These are phyloP conservation scores for Choloepus didactylus DNA, from an alignment of 2,797 vertebrate species.

Conservation along the genomic window DNA sequence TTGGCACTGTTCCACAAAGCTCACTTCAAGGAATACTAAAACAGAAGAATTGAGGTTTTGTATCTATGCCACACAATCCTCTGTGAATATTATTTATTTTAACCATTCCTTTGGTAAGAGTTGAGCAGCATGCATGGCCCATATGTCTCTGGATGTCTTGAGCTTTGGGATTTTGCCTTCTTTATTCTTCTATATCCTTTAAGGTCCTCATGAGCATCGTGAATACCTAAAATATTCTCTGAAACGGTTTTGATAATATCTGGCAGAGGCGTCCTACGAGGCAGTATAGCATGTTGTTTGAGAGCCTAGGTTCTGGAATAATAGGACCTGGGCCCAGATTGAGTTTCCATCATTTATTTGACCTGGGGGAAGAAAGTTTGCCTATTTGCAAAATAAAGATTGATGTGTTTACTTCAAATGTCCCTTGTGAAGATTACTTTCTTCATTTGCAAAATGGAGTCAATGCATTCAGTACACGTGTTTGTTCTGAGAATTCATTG, in stretches of 20 bases:
- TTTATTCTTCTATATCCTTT: neutral
- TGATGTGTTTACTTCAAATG: neutral
- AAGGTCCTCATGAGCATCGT: neutral
- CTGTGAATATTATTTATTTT: neutral
- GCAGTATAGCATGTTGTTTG: neutral
- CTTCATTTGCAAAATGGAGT: slow-evolving; percentile 10
- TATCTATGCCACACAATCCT: neutral
- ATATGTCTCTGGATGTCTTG: neutral
- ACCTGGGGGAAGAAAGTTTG: neutral
- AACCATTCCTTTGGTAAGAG: neutral
- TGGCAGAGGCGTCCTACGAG: neutral
- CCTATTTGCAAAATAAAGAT: neutral
- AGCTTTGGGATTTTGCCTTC: neutral
- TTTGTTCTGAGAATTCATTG: neutral
- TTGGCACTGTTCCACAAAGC: neutral
- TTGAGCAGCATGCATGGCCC: neutral
- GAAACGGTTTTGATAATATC: neutral
- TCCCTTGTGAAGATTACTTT: slow-evolving; percentile 48
- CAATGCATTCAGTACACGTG: neutral
- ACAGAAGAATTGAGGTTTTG: neutral
- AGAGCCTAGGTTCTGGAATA: neutral
- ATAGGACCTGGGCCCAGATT: neutral
- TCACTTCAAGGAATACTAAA: neutral
- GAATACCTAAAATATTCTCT: neutral
- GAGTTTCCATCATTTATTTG: slow-evolving; percentile 41